Evolutionary conservation across 1,140 invertebrate species (phyloP).

Genomic region (Tetragnatha versicolor): DNA sequence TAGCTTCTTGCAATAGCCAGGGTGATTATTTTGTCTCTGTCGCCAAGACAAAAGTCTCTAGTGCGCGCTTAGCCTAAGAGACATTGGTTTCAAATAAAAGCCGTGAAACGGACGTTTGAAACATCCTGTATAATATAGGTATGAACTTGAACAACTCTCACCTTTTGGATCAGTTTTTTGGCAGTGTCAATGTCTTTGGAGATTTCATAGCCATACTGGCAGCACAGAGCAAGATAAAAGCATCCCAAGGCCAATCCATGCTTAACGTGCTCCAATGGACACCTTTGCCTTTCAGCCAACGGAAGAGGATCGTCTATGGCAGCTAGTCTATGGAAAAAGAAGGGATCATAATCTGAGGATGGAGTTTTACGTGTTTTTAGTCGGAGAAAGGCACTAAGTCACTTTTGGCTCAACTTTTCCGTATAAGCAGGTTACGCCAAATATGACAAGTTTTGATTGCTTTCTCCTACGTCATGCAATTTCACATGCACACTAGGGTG

Average conservation of each 20-base stretch:
- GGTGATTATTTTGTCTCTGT: background rate
- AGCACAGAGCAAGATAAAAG: slow-evolving; percentile 30
- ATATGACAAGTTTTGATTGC: background rate
- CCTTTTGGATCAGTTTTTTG: slow-evolving; percentile 14
- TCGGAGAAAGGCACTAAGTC: too few species aligned
- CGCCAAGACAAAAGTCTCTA: background rate
- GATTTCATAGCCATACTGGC: background rate
- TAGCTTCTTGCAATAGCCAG: too few species aligned
- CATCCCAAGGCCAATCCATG: slow-evolving; percentile 7
- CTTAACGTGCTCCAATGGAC: slow-evolving; percentile 2
- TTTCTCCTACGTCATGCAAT: background rate
- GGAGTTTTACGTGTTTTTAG: background rate
- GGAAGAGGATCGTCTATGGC: background rate
- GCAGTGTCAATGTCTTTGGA: background rate
- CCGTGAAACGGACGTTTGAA: background rate
- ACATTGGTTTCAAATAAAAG: background rate
- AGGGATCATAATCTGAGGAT: background rate
- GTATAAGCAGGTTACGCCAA: background rate
- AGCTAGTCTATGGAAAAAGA: background rate
- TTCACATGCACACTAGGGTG: background rate
- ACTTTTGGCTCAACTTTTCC: background rate
- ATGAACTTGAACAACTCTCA: background rate
- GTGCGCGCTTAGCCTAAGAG: too few species aligned
- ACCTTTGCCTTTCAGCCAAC: background rate
- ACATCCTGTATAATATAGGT: background rate